Evolutionary conservation across 2,113 vertebrate genomes (phyloP).

Genomic region (Xenopus tropicalis): DNA sequence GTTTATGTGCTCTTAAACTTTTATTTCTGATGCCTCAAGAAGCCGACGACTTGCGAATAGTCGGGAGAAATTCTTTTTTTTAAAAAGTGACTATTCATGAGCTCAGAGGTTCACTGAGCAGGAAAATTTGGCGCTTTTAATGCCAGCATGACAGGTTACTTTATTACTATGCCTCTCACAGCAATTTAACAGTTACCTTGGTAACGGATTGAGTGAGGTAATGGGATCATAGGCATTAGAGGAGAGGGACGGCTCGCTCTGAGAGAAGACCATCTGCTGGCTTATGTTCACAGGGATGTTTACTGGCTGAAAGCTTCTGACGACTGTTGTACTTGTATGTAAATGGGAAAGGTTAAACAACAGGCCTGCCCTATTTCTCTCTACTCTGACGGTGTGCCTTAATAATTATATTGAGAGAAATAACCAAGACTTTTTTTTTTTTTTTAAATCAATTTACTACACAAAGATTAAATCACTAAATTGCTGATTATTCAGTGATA

Average conservation of each 20-base stretch:
- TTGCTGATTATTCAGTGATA: conserved; percentile 76
- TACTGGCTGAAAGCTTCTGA: conserved; percentile 60
- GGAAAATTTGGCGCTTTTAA: conserved; percentile 83
- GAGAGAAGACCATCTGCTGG: conserved; percentile 76
- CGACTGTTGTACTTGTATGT: conserved; percentile 62
- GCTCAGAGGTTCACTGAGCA: conserved; percentile 82
- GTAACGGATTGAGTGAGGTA: conserved; percentile 81
- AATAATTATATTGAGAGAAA: conserved; percentile 76
- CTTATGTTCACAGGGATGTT: conserved; percentile 61
- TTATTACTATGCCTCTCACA: conserved; percentile 82
- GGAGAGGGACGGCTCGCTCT: conserved; percentile 62
- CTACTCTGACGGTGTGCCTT: conserved; percentile 71
- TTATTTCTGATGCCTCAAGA: conserved; percentile 59
- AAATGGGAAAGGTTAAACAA: conserved; percentile 70
- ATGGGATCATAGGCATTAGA: conserved; percentile 75
- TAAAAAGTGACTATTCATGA: conserved; percentile 75
- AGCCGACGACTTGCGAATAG: conserved; percentile 60
- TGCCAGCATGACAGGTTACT: conserved; percentile 81
- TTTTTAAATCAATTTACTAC: conserved; percentile 78
- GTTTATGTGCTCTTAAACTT: conserved; percentile 70
- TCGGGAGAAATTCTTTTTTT: conserved; percentile 63
- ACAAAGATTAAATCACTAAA: conserved; percentile 77
- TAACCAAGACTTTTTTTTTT: no score
- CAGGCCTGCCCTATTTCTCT: conserved; percentile 68
- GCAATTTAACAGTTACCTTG: conserved; percentile 84